phyloP scores from a whole-genome alignment of 2,888 invertebrate species.

The Tipula unca region DNA sequence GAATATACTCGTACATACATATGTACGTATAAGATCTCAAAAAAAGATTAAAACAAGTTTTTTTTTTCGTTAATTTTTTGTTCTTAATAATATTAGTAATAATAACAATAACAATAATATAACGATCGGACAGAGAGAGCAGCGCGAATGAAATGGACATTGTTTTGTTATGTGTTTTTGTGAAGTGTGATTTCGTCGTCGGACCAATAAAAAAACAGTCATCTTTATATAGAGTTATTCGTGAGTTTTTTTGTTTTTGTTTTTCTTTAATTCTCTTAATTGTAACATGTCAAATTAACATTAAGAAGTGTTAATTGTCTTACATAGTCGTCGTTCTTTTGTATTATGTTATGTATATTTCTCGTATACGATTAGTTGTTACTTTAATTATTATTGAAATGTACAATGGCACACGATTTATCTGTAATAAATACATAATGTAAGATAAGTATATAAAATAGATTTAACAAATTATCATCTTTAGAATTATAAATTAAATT shows the following conservation, averaged over 20 bases:
- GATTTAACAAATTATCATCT: not conserved
- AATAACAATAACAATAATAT: not conserved
- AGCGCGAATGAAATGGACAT: not conserved
- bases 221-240: not conserved
- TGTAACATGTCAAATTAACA: conserved; percentile 19
- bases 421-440: not conserved
- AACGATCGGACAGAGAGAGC: not conserved
- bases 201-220: not conserved
- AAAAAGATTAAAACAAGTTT: conserved; percentile 8
- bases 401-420: not conserved
- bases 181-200: not conserved
- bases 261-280: not conserved
- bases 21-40: not conserved
- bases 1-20: too few species aligned
- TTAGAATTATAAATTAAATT: not conserved
- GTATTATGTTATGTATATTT: not conserved
- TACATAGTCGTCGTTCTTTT: not conserved
- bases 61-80: not conserved
- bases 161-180: not conserved
- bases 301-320: conserved; percentile 18
- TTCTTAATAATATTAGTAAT: not conserved
- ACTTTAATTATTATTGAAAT: not conserved
- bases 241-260: not conserved
- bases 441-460: not conserved
- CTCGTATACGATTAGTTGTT: not conserved